Evolutionary conservation across 2,888 invertebrate genomes (phyloP).

Genomic region (Omphaloscelis lunosa): DNA sequence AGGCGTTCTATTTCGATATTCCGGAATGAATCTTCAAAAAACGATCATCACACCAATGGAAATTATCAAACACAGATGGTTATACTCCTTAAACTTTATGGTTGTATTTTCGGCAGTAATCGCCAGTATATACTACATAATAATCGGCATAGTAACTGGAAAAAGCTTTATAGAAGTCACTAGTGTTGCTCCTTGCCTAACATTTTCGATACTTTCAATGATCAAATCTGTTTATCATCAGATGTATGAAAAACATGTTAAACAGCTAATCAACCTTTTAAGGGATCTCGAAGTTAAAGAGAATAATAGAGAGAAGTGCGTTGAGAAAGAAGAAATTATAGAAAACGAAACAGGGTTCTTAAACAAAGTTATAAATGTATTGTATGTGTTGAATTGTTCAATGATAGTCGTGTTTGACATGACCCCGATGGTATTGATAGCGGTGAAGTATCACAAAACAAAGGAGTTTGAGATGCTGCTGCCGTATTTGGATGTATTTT

Average conservation of each 20-base stretch:
- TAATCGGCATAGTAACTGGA: constrained; percentile 61
- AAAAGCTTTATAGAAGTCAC: constrained; percentile 71
- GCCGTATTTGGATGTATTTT: constrained; percentile 74
- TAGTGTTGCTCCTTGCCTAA: constrained; percentile 70
- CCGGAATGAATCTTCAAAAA: constrained; percentile 66
- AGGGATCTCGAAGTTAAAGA: constrained; percentile 65
- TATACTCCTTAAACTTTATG: constrained; percentile 68
- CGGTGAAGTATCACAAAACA: constrained; percentile 70
- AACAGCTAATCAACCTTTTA: constrained; percentile 60
- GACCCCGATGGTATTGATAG: constrained; percentile 71
- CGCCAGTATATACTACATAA: constrained; percentile 62
- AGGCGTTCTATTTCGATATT: constrained; percentile 63
- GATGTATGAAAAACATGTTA: constrained; percentile 60
- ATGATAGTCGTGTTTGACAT: constrained; percentile 72
- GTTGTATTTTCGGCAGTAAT: constrained; percentile 65
- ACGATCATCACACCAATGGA: constrained; percentile 56
- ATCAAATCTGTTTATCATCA: constrained; percentile 67
- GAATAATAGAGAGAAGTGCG: constrained; percentile 41
- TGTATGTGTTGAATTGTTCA: constrained; percentile 69
- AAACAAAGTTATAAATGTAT: constrained; percentile 66
- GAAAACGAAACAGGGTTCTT: constrained; percentile 65
- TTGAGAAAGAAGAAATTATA: constrained; percentile 61
- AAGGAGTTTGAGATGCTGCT: constrained; percentile 70
- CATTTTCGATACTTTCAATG: constrained; percentile 64
- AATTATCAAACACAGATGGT: constrained; percentile 61